Evolutionary conservation across 2,113 vertebrate genomes (phyloP).

Genomic region (Cyanistes caeruleus): DNA sequence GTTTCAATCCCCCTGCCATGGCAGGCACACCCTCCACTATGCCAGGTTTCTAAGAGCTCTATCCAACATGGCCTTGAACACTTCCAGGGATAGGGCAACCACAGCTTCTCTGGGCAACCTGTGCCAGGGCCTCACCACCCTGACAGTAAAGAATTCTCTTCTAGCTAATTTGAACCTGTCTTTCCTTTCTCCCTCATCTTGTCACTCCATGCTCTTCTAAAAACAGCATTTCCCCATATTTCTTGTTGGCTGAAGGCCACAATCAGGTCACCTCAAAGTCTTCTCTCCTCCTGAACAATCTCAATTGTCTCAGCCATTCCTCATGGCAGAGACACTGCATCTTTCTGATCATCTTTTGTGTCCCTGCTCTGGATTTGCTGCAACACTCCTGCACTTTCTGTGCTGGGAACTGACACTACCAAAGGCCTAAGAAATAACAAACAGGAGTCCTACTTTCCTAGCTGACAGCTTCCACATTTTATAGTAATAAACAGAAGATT

Average conservation of each 20-base stretch:
- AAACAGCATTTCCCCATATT: neutral
- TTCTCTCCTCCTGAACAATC: neutral
- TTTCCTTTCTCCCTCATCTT: neutral
- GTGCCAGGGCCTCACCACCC: neutral
- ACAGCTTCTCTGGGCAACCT: neutral
- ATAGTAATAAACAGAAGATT: neutral
- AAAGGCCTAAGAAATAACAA: neutral
- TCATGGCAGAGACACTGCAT: neutral
- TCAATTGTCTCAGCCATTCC: neutral
- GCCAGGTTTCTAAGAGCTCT: neutral
- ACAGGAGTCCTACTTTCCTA: neutral
- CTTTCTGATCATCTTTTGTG: neutral
- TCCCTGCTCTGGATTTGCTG: neutral
- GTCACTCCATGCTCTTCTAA: neutral
- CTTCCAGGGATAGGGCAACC: neutral
- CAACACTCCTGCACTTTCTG: neutral
- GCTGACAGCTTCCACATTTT: neutral
- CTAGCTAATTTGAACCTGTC: neutral
- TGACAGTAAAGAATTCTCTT: no score
- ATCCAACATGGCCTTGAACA: neutral
- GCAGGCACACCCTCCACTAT: neutral
- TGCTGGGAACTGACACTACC: neutral
- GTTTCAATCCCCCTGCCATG: neutral
- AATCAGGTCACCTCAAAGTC: neutral
- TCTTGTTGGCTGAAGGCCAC: neutral